Evolutionary conservation across 2,888 invertebrate species (phyloP).

Genomic region (Apamea anceps): DNA sequence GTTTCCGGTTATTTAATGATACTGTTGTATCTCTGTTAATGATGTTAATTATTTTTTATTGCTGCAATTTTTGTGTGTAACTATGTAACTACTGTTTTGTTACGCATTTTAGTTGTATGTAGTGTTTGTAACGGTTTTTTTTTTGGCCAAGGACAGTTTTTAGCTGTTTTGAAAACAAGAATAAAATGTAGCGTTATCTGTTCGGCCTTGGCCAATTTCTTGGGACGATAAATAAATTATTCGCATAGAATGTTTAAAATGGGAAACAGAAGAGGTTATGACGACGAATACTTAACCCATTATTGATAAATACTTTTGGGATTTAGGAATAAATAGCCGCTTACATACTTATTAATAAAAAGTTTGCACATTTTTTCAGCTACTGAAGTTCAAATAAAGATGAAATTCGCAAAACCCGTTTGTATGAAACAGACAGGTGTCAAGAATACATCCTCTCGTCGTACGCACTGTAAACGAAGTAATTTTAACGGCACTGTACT

Average conservation of each 20-base stretch:
- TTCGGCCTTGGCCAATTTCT: conserved; percentile 30
- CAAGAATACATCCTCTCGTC: no score
- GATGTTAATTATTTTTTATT: conserved; percentile 38
- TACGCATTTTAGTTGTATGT: conserved; percentile 11
- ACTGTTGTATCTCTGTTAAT: conserved; percentile 52
- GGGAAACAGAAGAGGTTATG: background rate
- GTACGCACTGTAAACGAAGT: no score
- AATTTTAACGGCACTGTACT: no score
- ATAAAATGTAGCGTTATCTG: background rate
- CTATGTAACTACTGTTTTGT: background rate
- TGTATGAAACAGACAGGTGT: no score
- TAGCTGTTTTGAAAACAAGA: conserved; percentile 14
- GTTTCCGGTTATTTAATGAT: conserved; percentile 57
- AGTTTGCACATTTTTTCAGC: no score
- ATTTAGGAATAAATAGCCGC: background rate
- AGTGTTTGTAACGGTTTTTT: background rate
- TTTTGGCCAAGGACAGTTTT: conserved; percentile 25
- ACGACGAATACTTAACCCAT: background rate
- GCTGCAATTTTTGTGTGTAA: conserved; percentile 3
- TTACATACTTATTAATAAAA: background rate
- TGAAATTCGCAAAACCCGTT: no score
- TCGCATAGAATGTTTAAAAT: background rate
- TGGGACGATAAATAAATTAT: background rate
- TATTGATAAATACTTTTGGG: no score
- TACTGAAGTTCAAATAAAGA: no score